Evolutionary conservation across 2,888 invertebrate genomes (phyloP), one percentile per base, ranked within the genome.

Genomic region (Scaptomyza tumidula): DNA sequence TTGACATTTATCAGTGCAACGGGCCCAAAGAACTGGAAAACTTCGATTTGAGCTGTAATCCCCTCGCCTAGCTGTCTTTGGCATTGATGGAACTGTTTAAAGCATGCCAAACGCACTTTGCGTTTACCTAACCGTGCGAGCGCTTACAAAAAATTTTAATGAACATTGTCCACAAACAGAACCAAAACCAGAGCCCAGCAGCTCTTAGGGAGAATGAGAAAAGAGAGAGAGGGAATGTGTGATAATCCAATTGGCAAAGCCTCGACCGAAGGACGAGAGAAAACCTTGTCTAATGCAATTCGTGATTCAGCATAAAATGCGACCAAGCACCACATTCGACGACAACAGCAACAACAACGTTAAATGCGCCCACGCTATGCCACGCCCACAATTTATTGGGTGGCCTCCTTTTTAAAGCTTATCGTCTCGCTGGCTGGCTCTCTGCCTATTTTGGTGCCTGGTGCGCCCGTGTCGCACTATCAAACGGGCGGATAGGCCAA

Each of bases 301-400:
- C 86, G 86, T 86, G 85, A 86, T 86, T 86, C 85, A 86, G 85
- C 85, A 86, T 86, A 86, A 86, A 85, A 75, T 75, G 70, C 39
- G 52, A 35, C 59, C 67, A 64, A 56, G 65, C 62, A 35, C 35
- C 35, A 11, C 67, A 75, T 50, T 52, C 62, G 53, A 44, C 54
- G 56, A 56, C 44, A 49, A 44, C 52, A 10, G 46, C 37, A 13
- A 9, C 31, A 16, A 6, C 37, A 19, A n/a, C 3, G 24, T 4
- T 2, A 24, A 24, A 3, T 24, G 68, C 69, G 59, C 67, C 70
- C 66, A 65, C 66, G 63, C 27, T 7, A 11, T 35, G 50, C n/a
- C 35, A 72, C 73, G 67, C 70, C 69, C 66, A 66, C 82, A 77
- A 86, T 86, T 86, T 86, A 86, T 86, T 77, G 85, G 71, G 74